These are phyloP conservation scores for Ptilonorhynchus violaceus DNA, from an alignment of 2,113 vertebrate genomes.

Conservation along the genomic window DNA sequence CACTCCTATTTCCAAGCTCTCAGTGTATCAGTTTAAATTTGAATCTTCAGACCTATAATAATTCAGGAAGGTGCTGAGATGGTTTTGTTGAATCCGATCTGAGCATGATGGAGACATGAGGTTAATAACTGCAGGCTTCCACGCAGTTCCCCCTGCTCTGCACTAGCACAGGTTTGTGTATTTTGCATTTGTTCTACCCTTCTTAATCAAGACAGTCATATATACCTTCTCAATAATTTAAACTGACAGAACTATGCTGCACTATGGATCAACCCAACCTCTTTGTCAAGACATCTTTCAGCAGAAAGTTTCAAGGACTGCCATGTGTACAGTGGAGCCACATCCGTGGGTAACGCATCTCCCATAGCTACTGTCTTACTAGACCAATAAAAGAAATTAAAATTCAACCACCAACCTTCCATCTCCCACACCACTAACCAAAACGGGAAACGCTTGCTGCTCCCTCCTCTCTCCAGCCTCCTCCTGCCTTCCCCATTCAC, in stretches of 20 bases:
- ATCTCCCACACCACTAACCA: neutral
- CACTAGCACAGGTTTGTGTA: neutral
- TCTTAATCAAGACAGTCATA: neutral
- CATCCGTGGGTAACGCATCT: neutral
- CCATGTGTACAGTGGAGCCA: neutral
- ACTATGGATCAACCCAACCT: neutral
- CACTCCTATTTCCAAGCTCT: neutral
- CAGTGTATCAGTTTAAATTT: neutral
- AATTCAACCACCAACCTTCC: neutral
- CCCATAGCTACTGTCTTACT: neutral
- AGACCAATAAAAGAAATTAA: neutral
- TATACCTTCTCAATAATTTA: neutral
- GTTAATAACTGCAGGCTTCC: neutral
- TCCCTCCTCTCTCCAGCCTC: neutral
- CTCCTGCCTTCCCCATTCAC: neutral
- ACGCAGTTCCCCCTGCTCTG: neutral
- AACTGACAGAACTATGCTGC: neutral
- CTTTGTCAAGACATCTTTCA: neutral
- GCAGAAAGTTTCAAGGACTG: neutral
- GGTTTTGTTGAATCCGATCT: neutral
- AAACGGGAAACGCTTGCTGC: neutral
- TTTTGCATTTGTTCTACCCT: neutral
- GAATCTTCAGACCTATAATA: neutral
- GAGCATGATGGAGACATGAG: neutral
- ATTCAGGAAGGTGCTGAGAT: neutral